phyloP scores from a whole-genome alignment of 2,888 invertebrate genomes.

The Suillia variegata region DNA sequence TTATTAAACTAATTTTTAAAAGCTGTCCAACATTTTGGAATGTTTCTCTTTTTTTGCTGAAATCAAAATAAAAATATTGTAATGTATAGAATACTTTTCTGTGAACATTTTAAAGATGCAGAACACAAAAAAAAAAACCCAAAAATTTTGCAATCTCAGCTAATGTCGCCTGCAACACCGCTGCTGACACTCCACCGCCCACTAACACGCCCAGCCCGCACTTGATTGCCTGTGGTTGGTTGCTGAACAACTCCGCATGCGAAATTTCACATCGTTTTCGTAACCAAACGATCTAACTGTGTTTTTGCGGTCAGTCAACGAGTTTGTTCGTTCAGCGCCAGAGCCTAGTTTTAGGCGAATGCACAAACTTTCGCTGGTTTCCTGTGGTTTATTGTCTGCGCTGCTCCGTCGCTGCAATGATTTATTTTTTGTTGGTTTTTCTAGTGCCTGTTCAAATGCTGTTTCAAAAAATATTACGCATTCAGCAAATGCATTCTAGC shows the following conservation, averaged over 20 bases:
- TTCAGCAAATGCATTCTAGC: constrained; percentile 27
- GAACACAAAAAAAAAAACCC: background rate
- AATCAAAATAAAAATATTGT: too few relatives aligned
- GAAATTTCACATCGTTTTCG: constrained; percentile 45
- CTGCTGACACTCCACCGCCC: background rate
- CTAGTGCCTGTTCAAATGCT: background rate
- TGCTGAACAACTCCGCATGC: constrained; percentile 45
- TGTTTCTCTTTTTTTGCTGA: too few relatives aligned
- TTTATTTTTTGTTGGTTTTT: background rate
- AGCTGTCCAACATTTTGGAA: too few relatives aligned
- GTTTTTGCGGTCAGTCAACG: constrained; percentile 18
- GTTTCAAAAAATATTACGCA: constrained; percentile 28
- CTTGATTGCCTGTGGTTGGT: constrained; percentile 51
- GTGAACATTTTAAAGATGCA: too few relatives aligned
- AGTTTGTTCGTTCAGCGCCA: too few relatives aligned
- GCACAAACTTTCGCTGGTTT: background rate
- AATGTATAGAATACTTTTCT: too few relatives aligned
- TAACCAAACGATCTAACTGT: constrained; percentile 36
- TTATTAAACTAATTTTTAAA: too few relatives aligned
- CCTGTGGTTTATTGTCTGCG: constrained; percentile 8
- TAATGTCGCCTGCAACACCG: constrained; percentile 27
- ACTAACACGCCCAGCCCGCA: constrained; percentile 26
- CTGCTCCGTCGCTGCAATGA: constrained; percentile 3
- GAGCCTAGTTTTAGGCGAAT: constrained; percentile 11
- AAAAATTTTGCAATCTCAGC: constrained; percentile 26